Evolutionary conservation across 2,113 vertebrate genomes (phyloP), one percentile per base, ranked within the genome.

Genomic region (Odontesthes bonariensis): DNA sequence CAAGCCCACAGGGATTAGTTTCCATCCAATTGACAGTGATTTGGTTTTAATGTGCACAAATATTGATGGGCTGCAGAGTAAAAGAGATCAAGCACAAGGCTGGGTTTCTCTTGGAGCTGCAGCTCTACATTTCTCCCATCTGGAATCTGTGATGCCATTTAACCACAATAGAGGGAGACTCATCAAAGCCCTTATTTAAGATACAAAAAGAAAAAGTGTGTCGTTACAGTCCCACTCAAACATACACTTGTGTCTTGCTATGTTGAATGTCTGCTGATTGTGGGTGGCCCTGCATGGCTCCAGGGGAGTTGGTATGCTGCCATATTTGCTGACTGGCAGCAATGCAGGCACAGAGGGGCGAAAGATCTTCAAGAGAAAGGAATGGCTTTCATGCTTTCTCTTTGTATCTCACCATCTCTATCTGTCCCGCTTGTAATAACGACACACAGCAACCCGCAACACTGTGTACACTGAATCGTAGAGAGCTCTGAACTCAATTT

Each of bases 21-120:
- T 65, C 69, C 17, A 55, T 83, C 83, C 73, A 64, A 55, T 20
- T 73, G 81, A 49, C 85, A 93, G 90, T 87, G 89, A 93, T 93
- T 91, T 79, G 79, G 64, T 77, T 91, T 91, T 90, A 91, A 90
- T 89, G 83, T 74, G 82, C 72, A 78, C 73, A 86, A 70, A 84
- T 90, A 91, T 86, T 88, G 88, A 92, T 84, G 75, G 77, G 74
- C 73, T 81, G 66, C 47, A 59, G 51, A 71, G 66, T n/a, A 56
- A 54, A 84, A 11, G 64, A 54, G n/a, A 63, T 60, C 51, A 75
- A 77, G 84, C 55, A 69, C 66, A 59, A 16, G 68, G 27, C 46
- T 61, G 64, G 31, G 53, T 74, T 67, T 75, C 58, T 65, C 70
- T 69, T 63, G 53, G 12, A 69, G 44, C 32, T 56, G n/a, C 20